Conservation (phyloP, 2,113 vertebrate genomes). For the Dasypus novemcinctus region DNA sequence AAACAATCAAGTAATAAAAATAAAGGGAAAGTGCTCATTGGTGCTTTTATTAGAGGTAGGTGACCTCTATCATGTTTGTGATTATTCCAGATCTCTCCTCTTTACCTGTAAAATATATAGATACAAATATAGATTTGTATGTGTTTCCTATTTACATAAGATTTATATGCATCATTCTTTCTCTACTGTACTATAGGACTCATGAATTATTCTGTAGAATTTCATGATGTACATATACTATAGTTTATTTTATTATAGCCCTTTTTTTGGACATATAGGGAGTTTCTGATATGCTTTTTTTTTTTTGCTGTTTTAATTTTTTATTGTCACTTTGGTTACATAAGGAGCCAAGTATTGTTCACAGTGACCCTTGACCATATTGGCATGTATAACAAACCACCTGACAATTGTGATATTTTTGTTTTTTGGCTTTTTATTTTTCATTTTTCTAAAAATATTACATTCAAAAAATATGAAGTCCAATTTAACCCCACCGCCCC, state of each 20-base stretch:
- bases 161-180: background rate
- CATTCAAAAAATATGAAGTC: too few species aligned
- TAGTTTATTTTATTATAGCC: background rate
- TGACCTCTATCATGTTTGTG: background rate
- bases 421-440: too few species aligned
- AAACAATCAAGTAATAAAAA: background rate
- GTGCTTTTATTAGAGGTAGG: background rate
- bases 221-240: background rate
- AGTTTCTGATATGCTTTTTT: background rate
- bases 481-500: too few species aligned
- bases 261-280: background rate
- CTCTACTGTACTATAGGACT: background rate
- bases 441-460: too few species aligned
- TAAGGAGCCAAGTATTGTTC: too few species aligned
- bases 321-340: too few species aligned
- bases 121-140: background rate
- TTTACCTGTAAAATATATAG: background rate
- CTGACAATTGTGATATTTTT: too few species aligned
- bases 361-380: too few species aligned
- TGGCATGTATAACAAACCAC: too few species aligned
- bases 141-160: background rate
- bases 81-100: background rate
- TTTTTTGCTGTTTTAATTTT: too few species aligned
- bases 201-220: background rate
- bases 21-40: background rate